A percentile compares a stretch with the other conserved stretches of the same genome.
Evolutionary conservation across 2,113 vertebrate species (phyloP).

Genomic region (Dascyllus trimaculatus): DNA sequence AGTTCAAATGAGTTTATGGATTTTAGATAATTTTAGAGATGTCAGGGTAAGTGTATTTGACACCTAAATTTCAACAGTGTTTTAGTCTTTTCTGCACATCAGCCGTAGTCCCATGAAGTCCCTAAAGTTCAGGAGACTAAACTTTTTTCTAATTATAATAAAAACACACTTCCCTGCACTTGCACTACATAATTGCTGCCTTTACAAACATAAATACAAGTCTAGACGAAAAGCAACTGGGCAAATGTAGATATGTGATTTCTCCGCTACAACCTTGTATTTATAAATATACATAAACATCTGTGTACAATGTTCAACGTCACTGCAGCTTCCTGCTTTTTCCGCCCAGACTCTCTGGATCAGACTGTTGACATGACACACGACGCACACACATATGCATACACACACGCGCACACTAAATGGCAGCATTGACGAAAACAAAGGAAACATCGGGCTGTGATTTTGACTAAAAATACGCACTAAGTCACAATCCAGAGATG

Average conservation of each 20-base stretch:
- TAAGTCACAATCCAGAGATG: constrained; percentile 47
- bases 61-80: neutral
- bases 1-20: no score
- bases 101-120: neutral
- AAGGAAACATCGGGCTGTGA: constrained; percentile 37
- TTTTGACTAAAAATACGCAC: constrained; percentile 47
- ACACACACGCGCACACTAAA: neutral
- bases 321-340: constrained; percentile 22
- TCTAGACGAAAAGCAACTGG: constrained; percentile 18
- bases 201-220: constrained; percentile 24
- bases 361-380: neutral
- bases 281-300: constrained; percentile 22
- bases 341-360: neutral
- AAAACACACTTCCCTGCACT: constrained; percentile 1
- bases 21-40: no score
- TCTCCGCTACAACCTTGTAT: constrained; percentile 3
- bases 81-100: neutral
- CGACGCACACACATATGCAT: neutral
- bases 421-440: constrained; percentile 17
- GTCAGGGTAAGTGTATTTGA: no score
- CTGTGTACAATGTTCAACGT: constrained; percentile 26
- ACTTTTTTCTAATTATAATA: constrained; percentile 9
- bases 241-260: constrained; percentile 27
- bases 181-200: constrained; percentile 11
- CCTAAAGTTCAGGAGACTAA: neutral